Base-by-base conservation (phyloP, 2,888 invertebrate genomes). In the Agrochola circellaris region DNA sequence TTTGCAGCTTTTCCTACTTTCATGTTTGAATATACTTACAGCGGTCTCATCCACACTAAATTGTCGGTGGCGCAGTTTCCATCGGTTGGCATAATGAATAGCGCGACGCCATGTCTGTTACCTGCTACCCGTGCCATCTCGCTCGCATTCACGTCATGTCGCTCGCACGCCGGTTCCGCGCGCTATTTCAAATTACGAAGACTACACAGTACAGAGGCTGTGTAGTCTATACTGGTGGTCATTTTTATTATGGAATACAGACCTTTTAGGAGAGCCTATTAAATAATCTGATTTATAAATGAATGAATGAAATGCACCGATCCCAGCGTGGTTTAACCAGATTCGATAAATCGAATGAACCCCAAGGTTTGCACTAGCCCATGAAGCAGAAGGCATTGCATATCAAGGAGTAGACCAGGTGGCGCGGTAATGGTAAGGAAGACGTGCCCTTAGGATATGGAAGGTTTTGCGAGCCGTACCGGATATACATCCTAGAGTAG, bases 31-130 rank as follows among this genome's bases (percentile, higher is more conserved):
- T 9, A 9, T 77, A 77, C 54, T 80, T 62, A 71, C 60, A 3
- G 13, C 34, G 38, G 81, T 30, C 77, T 51, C 42, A 81, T 81
- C 78, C 81, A 7, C 20, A 60, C 26, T 62, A 62, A 15, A 13
- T 45, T 34, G 61, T 48, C 77, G 76, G 61, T n/a, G 67, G 73
- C 85, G 89, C 89, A 90, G 90, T 68, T 89, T 91, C 87, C 91
- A 89, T 90, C 90, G 90, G 87, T 81, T 89, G 91, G 90, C 91
- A 88, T 91, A 92, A 92, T 93, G 93, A 93, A 92, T 91, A 92
- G 91, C 91, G 93, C 92, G 94, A 93, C 93, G 94, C 93, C 94
- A 93, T 94, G 93, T 94, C 93, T 93, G 92, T 91, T 92, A 92
- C 93, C 87, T 88, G 85, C 85, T 42, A 11, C n/a, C 17, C 20